Evolutionary conservation across 2,113 vertebrate genomes (phyloP).

Genomic region (Sprattus sprattus): DNA sequence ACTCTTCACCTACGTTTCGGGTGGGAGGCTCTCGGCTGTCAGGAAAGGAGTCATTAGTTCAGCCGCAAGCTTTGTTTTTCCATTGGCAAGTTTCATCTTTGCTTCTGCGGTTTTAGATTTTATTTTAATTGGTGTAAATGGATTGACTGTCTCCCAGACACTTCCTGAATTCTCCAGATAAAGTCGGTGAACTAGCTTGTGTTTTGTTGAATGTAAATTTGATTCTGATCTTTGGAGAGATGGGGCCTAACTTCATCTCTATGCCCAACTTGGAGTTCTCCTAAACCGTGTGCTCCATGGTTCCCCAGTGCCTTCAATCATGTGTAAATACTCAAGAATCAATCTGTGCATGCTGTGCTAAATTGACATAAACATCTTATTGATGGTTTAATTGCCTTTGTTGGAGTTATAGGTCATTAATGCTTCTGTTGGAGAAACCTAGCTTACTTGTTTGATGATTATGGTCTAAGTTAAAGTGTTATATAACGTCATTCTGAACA

Average conservation of each 20-base stretch:
- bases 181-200: background rate
- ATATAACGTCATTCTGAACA: too few relatives aligned
- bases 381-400: too few relatives aligned
- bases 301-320: too few relatives aligned
- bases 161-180: background rate
- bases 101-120: background rate
- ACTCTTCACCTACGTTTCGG: background rate
- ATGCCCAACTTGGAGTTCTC: too few relatives aligned
- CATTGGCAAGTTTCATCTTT: slow-evolving; percentile 8
- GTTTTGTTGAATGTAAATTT: background rate
- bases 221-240: background rate
- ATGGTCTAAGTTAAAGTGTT: too few relatives aligned
- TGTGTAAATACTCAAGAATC: too few relatives aligned
- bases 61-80: slow-evolving; percentile 9
- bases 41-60: slow-evolving; percentile 17
- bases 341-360: too few relatives aligned
- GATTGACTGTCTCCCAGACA: background rate
- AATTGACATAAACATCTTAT: too few relatives aligned
- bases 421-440: too few relatives aligned
- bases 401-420: too few relatives aligned
- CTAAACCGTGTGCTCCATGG: background rate
- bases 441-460: too few relatives aligned
- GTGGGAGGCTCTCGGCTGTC: background rate
- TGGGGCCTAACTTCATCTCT: background rate
- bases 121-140: background rate